These are phyloP conservation scores for Odontocolon sp. DNA, from an alignment of 2,888 invertebrate genomes.

Conservation along the genomic window DNA sequence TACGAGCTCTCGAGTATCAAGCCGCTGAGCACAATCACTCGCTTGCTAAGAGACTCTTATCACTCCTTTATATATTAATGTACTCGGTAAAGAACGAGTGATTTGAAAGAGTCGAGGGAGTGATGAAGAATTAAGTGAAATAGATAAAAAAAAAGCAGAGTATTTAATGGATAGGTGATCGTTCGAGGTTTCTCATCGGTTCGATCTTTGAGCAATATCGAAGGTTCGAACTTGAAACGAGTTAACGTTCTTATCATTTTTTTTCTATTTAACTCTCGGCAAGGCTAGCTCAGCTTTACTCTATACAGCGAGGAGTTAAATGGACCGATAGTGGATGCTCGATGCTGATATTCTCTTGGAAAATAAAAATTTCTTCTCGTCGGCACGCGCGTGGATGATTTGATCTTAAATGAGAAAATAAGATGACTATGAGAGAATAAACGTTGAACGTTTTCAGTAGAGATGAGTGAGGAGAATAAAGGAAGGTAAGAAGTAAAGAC, in stretches of 20 bases:
- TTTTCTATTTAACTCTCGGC: conserved; percentile 21
- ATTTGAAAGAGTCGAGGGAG: too few species aligned
- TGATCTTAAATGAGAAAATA: background rate
- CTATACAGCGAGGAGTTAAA: conserved; percentile 18
- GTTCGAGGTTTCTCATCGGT: too few species aligned
- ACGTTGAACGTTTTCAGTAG: background rate
- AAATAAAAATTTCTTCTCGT: background rate
- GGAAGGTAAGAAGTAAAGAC: too few species aligned
- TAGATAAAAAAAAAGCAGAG: too few species aligned
- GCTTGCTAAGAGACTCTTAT: background rate
- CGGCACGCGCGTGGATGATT: background rate
- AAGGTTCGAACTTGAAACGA: too few species aligned
- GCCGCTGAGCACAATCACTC: conserved; percentile 2
- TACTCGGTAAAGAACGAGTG: too few species aligned
- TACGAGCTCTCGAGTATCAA: background rate
- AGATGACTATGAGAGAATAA: background rate
- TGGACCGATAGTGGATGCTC: conserved; percentile 19
- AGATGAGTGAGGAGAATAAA: too few species aligned
- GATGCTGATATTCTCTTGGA: conserved; percentile 4
- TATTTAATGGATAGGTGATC: too few species aligned
- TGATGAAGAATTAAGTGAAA: too few species aligned
- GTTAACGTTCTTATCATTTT: too few species aligned
- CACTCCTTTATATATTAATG: too few species aligned
- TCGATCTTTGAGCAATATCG: too few species aligned
- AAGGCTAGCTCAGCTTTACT: background rate